phyloP scores from a whole-genome alignment of 2,888 invertebrate genomes.

The Nephrotoma flavescens region DNA sequence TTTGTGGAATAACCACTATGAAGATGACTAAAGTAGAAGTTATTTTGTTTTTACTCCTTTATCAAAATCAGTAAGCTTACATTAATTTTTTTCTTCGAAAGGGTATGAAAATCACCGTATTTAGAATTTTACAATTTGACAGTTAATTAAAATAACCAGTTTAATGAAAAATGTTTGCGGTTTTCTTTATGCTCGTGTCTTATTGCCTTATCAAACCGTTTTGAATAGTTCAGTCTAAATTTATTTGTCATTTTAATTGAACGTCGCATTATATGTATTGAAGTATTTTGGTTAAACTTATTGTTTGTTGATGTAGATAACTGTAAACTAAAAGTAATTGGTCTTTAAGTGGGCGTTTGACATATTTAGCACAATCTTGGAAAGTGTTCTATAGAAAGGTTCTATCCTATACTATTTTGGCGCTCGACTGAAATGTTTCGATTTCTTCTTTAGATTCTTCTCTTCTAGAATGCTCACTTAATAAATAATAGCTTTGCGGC shows the following conservation, averaged over 20 bases:
- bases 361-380: no score
- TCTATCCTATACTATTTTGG: no score
- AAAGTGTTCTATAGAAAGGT: no score
- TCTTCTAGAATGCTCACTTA: no score
- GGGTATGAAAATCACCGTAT: background rate
- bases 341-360: no score
- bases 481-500: no score
- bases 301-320: background rate
- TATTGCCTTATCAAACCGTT: background rate
- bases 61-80: background rate
- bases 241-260: background rate
- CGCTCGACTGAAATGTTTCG: no score
- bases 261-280: background rate
- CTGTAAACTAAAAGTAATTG: no score
- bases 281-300: background rate
- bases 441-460: no score
- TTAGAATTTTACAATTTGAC: background rate
- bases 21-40: background rate
- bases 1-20: background rate
- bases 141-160: background rate
- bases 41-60: background rate
- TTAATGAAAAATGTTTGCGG: background rate
- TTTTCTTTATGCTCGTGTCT: background rate
- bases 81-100: background rate
- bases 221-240: background rate